phyloP scores from a whole-genome alignment of 2,797 vertebrate genomes.

The Tauraco hartlaubi region DNA sequence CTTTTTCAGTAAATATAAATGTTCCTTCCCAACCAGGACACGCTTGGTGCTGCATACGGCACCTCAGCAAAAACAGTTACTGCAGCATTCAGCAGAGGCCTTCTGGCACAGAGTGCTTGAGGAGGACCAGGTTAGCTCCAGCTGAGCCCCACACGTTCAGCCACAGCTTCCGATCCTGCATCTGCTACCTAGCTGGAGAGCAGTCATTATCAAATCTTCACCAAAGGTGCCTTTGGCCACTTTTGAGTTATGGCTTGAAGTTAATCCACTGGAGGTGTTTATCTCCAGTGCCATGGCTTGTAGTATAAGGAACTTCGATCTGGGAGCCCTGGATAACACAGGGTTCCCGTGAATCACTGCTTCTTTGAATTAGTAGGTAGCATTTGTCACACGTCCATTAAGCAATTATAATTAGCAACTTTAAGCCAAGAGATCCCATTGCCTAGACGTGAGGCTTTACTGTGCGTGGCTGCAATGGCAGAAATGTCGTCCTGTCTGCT shows the following conservation, averaged over 20 bases:
- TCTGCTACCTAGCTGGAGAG: background rate
- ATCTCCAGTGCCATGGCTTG: background rate
- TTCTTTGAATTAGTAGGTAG: conserved; percentile 9
- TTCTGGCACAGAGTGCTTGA: background rate
- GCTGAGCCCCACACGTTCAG: background rate
- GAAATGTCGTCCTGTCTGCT: background rate
- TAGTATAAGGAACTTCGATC: background rate
- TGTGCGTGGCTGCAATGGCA: background rate
- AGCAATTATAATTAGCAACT: conserved; percentile 35
- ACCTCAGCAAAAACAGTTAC: background rate
- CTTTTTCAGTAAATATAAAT: background rate
- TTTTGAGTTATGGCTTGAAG: background rate
- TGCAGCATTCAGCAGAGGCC: background rate
- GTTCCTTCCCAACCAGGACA: background rate
- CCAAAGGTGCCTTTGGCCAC: background rate
- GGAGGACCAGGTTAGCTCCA: background rate
- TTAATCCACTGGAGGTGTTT: background rate
- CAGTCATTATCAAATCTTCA: background rate
- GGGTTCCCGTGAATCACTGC: background rate
- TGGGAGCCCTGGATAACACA: background rate
- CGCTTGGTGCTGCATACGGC: background rate
- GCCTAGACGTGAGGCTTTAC: background rate
- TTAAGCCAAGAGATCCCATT: background rate
- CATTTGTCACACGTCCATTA: background rate
- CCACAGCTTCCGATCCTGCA: background rate